These are phyloP conservation scores for Amphimedon queenslandica DNA, from an alignment of 37 sponge, comb jelly and placozoan genomes.

Conservation along the genomic window DNA sequence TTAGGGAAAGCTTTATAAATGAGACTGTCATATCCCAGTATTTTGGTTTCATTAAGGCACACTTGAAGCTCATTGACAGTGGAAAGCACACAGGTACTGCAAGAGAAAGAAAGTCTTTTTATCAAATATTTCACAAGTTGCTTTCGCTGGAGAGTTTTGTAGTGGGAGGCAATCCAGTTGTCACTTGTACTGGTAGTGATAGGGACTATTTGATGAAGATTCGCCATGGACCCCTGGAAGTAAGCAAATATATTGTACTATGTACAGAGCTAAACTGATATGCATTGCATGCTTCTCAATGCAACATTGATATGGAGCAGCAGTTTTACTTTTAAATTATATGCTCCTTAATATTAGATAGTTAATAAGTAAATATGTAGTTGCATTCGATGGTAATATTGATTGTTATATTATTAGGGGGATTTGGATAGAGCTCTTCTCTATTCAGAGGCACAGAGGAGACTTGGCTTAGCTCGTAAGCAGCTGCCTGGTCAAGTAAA, in stretches of 20 bases:
- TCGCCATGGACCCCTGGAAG: constrained; percentile 59
- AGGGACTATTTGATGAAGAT: constrained; percentile 62
- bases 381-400: too few species aligned
- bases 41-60: constrained; percentile 44
- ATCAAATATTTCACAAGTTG: constrained; percentile 56
- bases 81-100: constrained; percentile 43
- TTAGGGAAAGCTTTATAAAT: constrained; percentile 37
- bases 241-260: too few species aligned
- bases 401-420: too few species aligned
- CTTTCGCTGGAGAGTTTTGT: constrained; percentile 50
- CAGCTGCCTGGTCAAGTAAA: constrained; percentile 5
- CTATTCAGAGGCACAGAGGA: constrained; percentile 21
- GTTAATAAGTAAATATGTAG: too few species aligned
- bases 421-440: too few species aligned
- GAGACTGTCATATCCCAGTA: constrained; percentile 61
- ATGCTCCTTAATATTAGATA: too few species aligned
- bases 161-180: constrained; percentile 30
- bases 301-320: too few species aligned
- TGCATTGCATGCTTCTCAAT: too few species aligned
- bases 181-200: constrained; percentile 19
- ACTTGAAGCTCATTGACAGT: constrained; percentile 31
- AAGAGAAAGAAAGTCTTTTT: constrained; percentile 47
- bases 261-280: too few species aligned
- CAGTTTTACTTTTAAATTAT: too few species aligned
- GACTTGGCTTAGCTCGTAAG: constrained; percentile 15